Conservation (phyloP, 1,140 invertebrate species). For the Drosophila malerkotliana region DNA sequence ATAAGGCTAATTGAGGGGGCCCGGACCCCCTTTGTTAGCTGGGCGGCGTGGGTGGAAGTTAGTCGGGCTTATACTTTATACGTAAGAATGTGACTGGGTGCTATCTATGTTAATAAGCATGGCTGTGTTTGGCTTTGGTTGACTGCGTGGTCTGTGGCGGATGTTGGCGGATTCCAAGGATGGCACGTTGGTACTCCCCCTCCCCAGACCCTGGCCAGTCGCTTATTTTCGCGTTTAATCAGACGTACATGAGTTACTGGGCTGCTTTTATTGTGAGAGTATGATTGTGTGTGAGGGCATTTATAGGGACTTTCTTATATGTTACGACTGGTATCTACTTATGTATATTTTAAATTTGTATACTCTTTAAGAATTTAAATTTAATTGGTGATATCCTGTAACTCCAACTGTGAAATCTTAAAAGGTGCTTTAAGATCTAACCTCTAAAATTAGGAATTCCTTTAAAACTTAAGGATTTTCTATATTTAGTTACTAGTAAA, state of each 20-base stretch:
- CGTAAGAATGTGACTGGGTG: constrained; percentile 34
- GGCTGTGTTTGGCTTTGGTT: constrained; percentile 70
- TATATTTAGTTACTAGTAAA: background rate
- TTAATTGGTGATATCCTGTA: too few species aligned
- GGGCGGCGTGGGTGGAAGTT: background rate
- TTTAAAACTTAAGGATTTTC: background rate
- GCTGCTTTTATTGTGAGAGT: constrained; percentile 51
- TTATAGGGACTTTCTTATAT: constrained; percentile 19
- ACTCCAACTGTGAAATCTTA: too few species aligned
- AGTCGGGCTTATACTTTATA: constrained; percentile 5
- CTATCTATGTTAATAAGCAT: constrained; percentile 72
- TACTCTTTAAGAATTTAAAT: background rate
- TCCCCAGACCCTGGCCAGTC: constrained; percentile 5
- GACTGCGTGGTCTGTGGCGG: constrained; percentile 56
- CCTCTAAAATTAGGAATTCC: too few species aligned
- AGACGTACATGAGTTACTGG: constrained; percentile 68
- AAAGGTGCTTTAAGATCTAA: too few species aligned
- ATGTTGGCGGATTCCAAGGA: constrained; percentile 16
- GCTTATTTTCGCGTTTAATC: constrained; percentile 73
- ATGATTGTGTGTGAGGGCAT: constrained; percentile 29
- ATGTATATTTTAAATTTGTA: background rate
- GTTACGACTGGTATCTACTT: background rate
- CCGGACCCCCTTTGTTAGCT: background rate
- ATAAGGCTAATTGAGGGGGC: constrained; percentile 70
- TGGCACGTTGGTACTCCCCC: background rate